A percentile compares a stretch with the other conserved stretches of the same genome.
Evolutionary conservation across 2,113 vertebrate species (phyloP).

Genomic region (Polypterus bichir): DNA sequence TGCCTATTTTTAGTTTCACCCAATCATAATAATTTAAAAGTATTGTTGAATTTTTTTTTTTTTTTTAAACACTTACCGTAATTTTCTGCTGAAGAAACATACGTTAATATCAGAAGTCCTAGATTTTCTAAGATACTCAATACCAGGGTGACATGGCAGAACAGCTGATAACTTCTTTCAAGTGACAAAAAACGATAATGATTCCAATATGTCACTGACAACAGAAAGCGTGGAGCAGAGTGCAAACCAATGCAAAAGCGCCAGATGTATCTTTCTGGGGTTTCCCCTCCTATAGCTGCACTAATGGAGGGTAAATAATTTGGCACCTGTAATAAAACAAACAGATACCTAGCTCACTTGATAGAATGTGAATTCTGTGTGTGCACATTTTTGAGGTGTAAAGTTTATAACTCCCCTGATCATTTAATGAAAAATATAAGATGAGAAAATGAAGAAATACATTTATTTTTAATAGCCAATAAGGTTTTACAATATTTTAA

Average conservation of each 20-base stretch:
- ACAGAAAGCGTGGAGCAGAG: constrained; percentile 70
- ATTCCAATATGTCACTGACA: constrained; percentile 66
- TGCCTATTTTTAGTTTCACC: too few relatives aligned
- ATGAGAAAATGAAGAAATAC: too few relatives aligned
- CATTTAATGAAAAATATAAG: too few relatives aligned
- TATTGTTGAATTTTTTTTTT: too few relatives aligned
- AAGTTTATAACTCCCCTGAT: too few relatives aligned
- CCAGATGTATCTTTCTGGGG: constrained; percentile 85
- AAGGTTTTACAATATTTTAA: too few relatives aligned
- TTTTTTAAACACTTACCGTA: constrained; percentile 55
- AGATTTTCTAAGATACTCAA: constrained; percentile 64
- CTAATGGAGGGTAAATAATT: constrained; percentile 96
- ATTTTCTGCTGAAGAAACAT: constrained; percentile 75
- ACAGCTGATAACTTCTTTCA: constrained; percentile 41
- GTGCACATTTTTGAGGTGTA: too few relatives aligned
- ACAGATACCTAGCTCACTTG: not conserved
- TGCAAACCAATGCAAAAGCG: constrained; percentile 79
- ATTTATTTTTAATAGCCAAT: too few relatives aligned
- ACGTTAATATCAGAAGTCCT: constrained; percentile 77
- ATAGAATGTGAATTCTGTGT: too few relatives aligned
- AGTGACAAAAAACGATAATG: constrained; percentile 60
- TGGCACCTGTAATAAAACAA: constrained; percentile 50
- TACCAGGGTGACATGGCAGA: constrained; percentile 52
- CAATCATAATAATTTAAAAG: too few relatives aligned
- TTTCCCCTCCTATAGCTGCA: constrained; percentile 65